Conservation (phyloP, 2,888 invertebrate genomes). For the Heliconius charithonia region DNA sequence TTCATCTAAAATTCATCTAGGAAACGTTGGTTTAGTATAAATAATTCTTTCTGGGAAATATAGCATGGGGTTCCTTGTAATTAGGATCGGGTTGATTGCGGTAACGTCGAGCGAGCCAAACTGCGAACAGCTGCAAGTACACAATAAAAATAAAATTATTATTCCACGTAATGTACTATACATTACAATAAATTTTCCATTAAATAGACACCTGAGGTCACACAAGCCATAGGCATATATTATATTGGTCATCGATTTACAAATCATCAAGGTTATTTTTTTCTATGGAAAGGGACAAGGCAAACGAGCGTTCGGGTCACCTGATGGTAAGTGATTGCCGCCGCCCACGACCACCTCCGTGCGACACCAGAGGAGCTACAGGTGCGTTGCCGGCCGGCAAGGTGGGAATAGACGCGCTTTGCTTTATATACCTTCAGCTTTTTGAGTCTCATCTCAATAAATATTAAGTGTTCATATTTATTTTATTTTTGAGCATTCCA, state of each 20-base stretch:
- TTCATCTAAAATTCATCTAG: conserved; percentile 32
- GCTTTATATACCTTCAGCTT: neutral
- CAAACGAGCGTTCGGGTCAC: no score
- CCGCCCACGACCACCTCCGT: no score
- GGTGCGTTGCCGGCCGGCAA: no score
- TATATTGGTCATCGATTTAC: no score
- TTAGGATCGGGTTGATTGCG: conserved; percentile 91
- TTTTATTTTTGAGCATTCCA: neutral
- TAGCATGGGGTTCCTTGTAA: conserved; percentile 88
- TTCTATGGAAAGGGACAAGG: no score
- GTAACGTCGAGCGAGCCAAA: conserved; percentile 90
- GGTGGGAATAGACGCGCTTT: no score
- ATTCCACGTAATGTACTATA: neutral
- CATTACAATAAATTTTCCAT: neutral
- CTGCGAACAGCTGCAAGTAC: conserved; percentile 89
- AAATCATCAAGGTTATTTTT: no score
- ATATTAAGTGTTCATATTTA: neutral
- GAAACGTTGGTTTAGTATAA: conserved; percentile 64
- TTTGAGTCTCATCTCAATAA: neutral
- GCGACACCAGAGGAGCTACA: no score
- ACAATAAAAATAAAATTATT: conserved; percentile 16
- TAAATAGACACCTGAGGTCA: neutral
- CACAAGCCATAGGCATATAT: neutral
- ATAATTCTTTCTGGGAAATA: conserved; percentile 86
- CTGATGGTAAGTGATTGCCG: no score